Base-by-base conservation (phyloP, 2,113 vertebrate genomes). In the Tringa solitaria region DNA sequence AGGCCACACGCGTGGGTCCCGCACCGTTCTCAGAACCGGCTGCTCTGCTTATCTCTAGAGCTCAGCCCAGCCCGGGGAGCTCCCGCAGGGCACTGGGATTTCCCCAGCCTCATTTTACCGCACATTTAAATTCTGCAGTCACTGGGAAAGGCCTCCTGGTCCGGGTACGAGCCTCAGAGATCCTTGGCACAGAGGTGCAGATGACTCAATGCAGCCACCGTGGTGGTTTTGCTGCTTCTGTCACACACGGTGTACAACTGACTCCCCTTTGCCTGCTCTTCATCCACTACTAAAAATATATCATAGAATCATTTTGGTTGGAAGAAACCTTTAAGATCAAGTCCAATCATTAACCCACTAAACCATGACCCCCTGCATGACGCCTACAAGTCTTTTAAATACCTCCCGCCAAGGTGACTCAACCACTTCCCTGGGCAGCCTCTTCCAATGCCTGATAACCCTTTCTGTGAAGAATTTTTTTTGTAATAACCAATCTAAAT, bases 11-110 rank as follows among this genome's bases (percentile, higher is more conserved):
- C 21, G 4, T 2, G 0, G 9, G 69, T 45, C 87, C 74, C 0
- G 2, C 45, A 27, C 22, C 0, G 3, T 17, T 80, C 77, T 9
- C 35, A 41, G 72, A 79, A 30, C 74, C 2, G 0, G 4, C 33
- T 8, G 46, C 64, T 64, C 56, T 23, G 73, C 33, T 59, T 48
- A 8, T 32, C 69, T 51, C 69, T 1, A 53, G 64, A 91, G 91
- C 23, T 74, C 72, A 67, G 75, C 45, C 46, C 50, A 28, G 67
- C 59, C 13, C 35, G 8, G 30, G 21, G 6, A 79, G 45, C 46
- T 80, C 75, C 75, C 2, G 1, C 35, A 24, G 32, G 37, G 45
- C 6, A 32, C 46, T 35, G 76, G 85, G 72, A 24, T 27, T 51
- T 84, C 90, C 80, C 54, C 90, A 70, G 45, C 43, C 83, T 78